These are phyloP conservation scores for Rhopalosiphum nymphaeae DNA, from an alignment of 2,888 invertebrate species.

Conservation along the genomic window DNA sequence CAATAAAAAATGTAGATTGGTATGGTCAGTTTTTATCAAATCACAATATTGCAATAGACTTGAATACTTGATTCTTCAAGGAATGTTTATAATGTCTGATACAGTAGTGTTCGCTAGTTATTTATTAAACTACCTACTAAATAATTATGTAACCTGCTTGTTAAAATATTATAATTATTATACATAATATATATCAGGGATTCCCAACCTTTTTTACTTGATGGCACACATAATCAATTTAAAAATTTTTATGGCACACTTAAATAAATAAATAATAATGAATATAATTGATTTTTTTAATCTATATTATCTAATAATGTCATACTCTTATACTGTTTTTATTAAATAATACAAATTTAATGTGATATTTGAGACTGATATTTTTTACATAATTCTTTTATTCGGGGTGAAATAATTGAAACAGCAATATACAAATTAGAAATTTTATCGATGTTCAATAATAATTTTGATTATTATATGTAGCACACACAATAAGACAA, in stretches of 20 bases:
- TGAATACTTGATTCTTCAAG: slow-evolving; percentile 18
- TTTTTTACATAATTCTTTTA: slow-evolving; percentile 28
- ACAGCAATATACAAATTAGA: slow-evolving; percentile 21
- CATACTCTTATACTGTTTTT: no score
- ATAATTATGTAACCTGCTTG: not conserved
- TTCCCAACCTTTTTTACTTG: no score
- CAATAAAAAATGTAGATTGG: not conserved
- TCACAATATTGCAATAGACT: slow-evolving; percentile 30
- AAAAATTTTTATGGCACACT: no score
- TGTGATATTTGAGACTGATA: slow-evolving; percentile 18
- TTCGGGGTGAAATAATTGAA: slow-evolving; percentile 14
- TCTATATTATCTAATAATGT: no score
- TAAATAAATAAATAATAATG: no score
- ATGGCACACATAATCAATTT: no score
- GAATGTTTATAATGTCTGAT: not conserved
- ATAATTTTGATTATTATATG: no score
- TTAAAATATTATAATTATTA: not conserved
- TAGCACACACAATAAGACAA: no score
- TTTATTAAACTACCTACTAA: not conserved
- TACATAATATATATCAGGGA: not conserved
- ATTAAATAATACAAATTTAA: not conserved
- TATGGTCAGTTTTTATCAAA: slow-evolving; percentile 26
- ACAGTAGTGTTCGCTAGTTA: not conserved
- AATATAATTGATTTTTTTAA: no score
- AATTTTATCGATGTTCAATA: no score